Conservation (phyloP, 1,140 invertebrate species). For the Calliopsis andreniformis region DNA sequence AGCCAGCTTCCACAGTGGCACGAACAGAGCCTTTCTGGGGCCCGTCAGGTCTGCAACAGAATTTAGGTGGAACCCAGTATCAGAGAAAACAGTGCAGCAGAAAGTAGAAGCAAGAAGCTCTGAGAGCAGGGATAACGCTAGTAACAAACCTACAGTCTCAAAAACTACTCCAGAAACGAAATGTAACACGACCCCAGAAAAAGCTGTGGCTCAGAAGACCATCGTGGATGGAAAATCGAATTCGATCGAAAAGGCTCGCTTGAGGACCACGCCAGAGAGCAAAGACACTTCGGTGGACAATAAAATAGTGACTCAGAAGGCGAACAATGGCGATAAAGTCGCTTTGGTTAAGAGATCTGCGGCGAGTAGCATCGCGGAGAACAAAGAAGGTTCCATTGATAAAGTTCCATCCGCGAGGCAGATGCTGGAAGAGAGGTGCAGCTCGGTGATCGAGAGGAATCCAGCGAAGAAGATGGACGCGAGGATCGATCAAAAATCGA, state of each 20-base stretch:
- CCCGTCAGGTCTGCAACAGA: constrained; percentile 52
- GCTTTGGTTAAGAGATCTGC: background rate
- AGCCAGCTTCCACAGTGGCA: constrained; percentile 71
- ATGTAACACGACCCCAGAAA: background rate
- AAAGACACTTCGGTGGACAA: background rate
- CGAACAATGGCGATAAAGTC: background rate
- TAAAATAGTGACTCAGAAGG: background rate
- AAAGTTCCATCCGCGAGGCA: background rate
- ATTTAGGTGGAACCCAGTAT: constrained; percentile 9
- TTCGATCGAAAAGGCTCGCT: background rate
- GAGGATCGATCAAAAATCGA: constrained; percentile 42
- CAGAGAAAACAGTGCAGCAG: constrained; percentile 6
- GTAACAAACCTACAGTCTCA: background rate
- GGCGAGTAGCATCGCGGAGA: background rate
- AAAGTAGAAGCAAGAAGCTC: background rate
- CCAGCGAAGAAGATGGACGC: background rate
- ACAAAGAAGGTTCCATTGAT: background rate
- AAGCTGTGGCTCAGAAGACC: background rate
- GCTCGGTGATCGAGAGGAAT: constrained; percentile 29
- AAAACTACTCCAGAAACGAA: background rate
- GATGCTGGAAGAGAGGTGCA: constrained; percentile 3
- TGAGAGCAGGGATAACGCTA: background rate
- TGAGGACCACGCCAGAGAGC: background rate
- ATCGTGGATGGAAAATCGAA: background rate
- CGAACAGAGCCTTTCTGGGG: constrained; percentile 71